Evolutionary conservation across 2,113 vertebrate genomes (phyloP).

Genomic region (Noctilio leporinus): DNA sequence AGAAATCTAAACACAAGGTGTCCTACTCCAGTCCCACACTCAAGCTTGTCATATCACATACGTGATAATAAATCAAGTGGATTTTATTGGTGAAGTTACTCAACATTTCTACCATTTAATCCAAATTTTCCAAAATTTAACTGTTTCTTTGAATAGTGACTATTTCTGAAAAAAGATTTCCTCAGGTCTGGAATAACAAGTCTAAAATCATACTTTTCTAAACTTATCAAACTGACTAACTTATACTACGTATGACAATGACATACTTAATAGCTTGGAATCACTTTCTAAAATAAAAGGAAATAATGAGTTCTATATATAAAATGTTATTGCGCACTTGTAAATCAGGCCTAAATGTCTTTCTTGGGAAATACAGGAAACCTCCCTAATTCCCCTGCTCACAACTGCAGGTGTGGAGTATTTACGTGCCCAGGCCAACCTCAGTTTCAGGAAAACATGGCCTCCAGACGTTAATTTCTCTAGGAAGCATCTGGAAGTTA

Average conservation of each 20-base stretch:
- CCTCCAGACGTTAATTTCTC: conserved; percentile 6
- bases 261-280: not conserved
- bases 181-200: not conserved
- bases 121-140: not conserved
- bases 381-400: not conserved
- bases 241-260: not conserved
- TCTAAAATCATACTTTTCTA: not conserved
- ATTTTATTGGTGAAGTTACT: not conserved
- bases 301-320: not conserved
- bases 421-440: conserved; percentile 17
- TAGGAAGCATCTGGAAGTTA: not conserved
- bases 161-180: not conserved
- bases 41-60: no score
- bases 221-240: not conserved
- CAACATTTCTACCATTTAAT: not conserved
- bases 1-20: not conserved
- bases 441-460: not conserved
- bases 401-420: conserved; percentile 27
- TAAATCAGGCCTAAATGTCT: not conserved
- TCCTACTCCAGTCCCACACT: no score
- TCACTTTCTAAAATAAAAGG: not conserved
- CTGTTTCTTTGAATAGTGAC: not conserved
- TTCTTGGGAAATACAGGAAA: conserved; percentile 19
- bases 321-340: not conserved
- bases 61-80: not conserved